Conservation (phyloP, 2,888 invertebrate species). For the Brenthis daphne region DNA sequence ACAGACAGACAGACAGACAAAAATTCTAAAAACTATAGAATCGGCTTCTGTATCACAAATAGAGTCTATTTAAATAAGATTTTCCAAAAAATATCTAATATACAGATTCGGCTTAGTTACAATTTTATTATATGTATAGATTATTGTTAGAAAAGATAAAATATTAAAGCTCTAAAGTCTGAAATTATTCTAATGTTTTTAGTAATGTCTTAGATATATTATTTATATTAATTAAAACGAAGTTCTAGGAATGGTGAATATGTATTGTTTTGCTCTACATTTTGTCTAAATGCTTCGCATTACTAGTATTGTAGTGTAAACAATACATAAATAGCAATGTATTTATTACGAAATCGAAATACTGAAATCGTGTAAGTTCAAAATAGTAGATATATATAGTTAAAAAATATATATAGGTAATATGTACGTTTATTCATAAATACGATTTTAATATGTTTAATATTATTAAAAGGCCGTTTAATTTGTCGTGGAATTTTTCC, state of each 20-base stretch:
- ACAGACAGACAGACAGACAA: no score
- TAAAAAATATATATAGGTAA: neutral
- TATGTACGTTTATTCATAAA: conserved; percentile 1
- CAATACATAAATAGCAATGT: conserved; percentile 15
- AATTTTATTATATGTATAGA: no score
- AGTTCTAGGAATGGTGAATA: neutral
- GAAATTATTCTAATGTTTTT: neutral
- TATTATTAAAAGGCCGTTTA: neutral
- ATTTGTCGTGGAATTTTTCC: neutral
- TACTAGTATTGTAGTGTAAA: conserved; percentile 17
- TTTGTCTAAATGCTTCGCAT: conserved; percentile 7
- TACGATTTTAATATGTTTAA: neutral
- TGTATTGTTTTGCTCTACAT: neutral
- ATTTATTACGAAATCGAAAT: conserved; percentile 11
- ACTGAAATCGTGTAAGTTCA: neutral
- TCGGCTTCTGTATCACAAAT: no score
- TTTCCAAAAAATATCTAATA: no score
- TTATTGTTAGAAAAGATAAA: no score
- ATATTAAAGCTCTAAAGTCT: no score
- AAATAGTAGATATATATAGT: neutral
- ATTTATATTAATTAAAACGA: neutral
- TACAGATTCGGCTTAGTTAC: no score
- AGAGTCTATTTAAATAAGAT: no score
- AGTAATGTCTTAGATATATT: neutral
- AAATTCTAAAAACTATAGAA: no score